Base-by-base conservation (phyloP, 2,797 vertebrate species). In the Cetoscarus ocellatus region DNA sequence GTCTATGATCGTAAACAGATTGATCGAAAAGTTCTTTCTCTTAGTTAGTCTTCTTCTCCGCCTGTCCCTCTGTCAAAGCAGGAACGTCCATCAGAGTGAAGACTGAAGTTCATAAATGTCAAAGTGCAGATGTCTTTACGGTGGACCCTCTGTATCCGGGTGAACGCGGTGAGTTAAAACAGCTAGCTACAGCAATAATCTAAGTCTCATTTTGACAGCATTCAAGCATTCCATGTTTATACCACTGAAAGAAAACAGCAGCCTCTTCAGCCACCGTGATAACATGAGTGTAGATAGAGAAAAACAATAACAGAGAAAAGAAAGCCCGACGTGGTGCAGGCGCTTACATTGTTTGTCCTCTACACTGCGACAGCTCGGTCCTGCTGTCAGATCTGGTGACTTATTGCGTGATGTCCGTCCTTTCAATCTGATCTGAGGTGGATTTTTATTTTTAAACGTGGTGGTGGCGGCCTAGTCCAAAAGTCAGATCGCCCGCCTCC, bases 381-480 rank as follows among this genome's bases (percentile, higher is more conserved):
- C 84, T 73, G 70, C 54, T 82, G 84, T 86, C 88, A 81, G 83
- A 80, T 82, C 70, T 52, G 75, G 68, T 88, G 90, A 91, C 85
- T 91, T 90, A 92, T 91, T 91, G 90, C 92, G 89, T 90, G 91
- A 89, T 81, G 88, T 86, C 78, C 15, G 59, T 75, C 84, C 70
- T 76, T 80, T 73, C 69, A 17, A 68, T 39, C 67, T 65, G 70
- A 56, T 80, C 82, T 45, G 42, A 68, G 72, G 82, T 19, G 72
- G 71, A 58, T 52, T 71, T 82, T 39, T 27, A 27, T 27, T 27
- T 39, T 63, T 14, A 70, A 42, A 79, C 43, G 19, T 56, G 62
- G 34, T 44, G 50, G 65, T 17, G 50, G 66, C 84, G 50, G 66
- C 84, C 67, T 73, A 52, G 49, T 74, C 75, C 42, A 43, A 71